A percentile compares a stretch with the other conserved stretches of the same genome.
phyloP scores from a whole-genome alignment of 1,140 invertebrate species.

The Aphelinus atriplicis region DNA sequence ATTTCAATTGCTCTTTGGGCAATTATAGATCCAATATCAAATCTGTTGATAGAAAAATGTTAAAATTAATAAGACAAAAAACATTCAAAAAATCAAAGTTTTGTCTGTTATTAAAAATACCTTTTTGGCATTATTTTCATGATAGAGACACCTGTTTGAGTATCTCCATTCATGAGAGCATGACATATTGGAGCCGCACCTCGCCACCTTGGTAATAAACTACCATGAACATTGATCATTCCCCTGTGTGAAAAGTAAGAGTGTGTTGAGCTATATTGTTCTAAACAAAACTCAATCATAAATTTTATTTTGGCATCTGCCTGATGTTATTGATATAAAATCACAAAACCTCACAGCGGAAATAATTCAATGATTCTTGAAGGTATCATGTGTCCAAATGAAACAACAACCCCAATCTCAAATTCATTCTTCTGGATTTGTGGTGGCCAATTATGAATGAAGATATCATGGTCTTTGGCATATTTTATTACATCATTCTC shows the following conservation, averaged over 20 bases:
- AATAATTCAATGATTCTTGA: conserved; percentile 71
- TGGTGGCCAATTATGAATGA: conserved; percentile 70
- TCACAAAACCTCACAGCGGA: conserved; percentile 66
- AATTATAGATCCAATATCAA: conserved; percentile 89
- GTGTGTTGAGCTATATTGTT: conserved; percentile 16
- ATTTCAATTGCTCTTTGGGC: conserved; percentile 73
- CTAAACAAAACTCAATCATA: neutral
- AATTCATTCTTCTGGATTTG: conserved; percentile 57
- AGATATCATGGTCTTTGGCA: conserved; percentile 64
- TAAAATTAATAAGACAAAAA: neutral
- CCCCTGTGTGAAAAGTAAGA: conserved; percentile 72
- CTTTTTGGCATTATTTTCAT: conserved; percentile 88
- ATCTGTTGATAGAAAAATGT: conserved; percentile 61
- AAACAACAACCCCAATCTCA: conserved; percentile 76
- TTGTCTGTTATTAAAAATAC: conserved; percentile 55
- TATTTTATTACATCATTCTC: conserved; percentile 68
- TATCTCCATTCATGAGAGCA: conserved; percentile 86
- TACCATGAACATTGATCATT: conserved; percentile 92
- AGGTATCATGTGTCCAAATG: conserved; percentile 79
- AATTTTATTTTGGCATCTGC: too few relatives aligned
- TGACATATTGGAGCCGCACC: conserved; percentile 89
- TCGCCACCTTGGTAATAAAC: conserved; percentile 90
- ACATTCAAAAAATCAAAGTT: neutral
- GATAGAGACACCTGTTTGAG: conserved; percentile 84
- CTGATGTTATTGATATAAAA: neutral